Evolutionary conservation across 2,888 invertebrate species (phyloP).

Genomic region (Brenthis ino): DNA sequence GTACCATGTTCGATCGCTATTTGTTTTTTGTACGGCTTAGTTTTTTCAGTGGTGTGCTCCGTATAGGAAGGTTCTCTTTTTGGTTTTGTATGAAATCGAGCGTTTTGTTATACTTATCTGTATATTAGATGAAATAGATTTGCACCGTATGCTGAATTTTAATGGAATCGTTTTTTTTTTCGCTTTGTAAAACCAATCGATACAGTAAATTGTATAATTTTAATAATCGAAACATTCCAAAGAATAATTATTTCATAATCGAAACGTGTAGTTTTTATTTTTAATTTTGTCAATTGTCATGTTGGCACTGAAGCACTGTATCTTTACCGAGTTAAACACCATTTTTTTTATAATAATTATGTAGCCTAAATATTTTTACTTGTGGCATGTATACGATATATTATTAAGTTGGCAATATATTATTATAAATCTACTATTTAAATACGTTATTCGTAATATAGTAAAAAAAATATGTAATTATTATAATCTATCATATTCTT

Average conservation of each 20-base stretch:
- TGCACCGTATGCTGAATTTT: neutral
- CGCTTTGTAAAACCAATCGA: neutral
- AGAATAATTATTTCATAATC: neutral
- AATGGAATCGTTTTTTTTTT: neutral
- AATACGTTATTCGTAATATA: no score
- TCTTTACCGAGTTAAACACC: neutral
- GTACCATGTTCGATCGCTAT: neutral
- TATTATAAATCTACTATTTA: no score
- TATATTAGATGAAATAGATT: neutral
- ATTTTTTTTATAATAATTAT: no score
- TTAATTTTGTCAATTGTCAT: neutral
- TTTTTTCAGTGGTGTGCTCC: neutral
- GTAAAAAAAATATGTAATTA: no score
- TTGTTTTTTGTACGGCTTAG: neutral
- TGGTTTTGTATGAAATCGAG: neutral
- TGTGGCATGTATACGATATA: no score
- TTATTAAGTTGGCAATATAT: no score
- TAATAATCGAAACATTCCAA: constrained; percentile 2
- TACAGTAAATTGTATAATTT: neutral
- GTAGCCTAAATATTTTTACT: no score
- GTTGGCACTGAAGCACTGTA: neutral
- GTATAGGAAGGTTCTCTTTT: neutral
- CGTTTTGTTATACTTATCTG: neutral
- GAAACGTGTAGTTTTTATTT: no score
- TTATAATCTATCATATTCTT: no score